A percentile compares a stretch with the other conserved stretches of the same genome.
Evolutionary conservation across 2,797 vertebrate genomes (phyloP).

Genomic region (Taenioides sp.): DNA sequence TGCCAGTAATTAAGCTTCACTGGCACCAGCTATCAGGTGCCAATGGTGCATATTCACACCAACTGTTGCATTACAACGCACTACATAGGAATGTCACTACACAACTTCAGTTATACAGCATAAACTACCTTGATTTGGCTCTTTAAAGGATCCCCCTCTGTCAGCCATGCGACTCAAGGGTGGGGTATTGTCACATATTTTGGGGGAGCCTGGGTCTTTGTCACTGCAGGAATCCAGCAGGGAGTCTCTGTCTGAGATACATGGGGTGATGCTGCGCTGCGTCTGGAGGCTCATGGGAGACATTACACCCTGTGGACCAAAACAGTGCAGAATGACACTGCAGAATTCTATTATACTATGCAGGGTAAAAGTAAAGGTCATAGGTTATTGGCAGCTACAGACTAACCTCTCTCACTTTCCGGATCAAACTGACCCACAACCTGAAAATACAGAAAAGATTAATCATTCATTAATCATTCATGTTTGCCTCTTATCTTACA

Average conservation of each 20-base stretch:
- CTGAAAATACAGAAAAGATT: conserved; percentile 61
- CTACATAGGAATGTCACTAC: neutral
- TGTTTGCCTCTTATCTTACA: neutral
- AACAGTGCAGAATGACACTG: neutral
- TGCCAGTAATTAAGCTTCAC: neutral
- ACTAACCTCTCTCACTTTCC: conserved; percentile 86
- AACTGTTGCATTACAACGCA: neutral
- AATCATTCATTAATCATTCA: conserved; percentile 1
- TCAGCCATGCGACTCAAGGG: conserved; percentile 43
- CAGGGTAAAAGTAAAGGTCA: neutral
- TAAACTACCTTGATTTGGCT: conserved; percentile 50
- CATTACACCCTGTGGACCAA: conserved; percentile 62
- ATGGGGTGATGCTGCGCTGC: conserved; percentile 68
- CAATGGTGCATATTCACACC: neutral
- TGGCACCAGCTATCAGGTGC: neutral
- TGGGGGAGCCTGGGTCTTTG: conserved; percentile 69
- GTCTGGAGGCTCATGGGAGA: conserved; percentile 66
- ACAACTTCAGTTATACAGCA: neutral
- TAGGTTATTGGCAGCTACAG: too few species aligned
- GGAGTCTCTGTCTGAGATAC: conserved; percentile 75
- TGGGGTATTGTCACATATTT: conserved; percentile 58
- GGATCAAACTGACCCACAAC: conserved; percentile 81
- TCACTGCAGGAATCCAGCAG: conserved; percentile 64
- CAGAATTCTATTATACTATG: neutral
- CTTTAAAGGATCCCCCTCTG: conserved; percentile 68